phyloP scores from a whole-genome alignment of 2,888 invertebrate genomes.

The Dryobotodes eremita region DNA sequence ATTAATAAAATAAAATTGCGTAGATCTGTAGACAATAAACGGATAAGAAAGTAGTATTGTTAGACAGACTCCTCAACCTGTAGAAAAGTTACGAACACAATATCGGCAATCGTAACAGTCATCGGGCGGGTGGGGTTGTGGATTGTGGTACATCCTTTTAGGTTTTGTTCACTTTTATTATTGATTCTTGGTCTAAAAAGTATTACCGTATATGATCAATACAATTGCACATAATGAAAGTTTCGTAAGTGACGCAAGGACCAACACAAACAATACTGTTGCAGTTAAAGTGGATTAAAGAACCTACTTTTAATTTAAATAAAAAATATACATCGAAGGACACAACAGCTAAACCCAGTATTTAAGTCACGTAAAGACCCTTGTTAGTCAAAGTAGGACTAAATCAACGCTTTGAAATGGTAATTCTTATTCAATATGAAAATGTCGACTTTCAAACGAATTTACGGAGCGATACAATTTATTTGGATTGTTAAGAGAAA shows the following conservation, averaged over 20 bases:
- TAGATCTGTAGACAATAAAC: neutral
- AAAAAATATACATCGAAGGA: conserved; percentile 1
- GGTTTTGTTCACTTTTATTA: conserved; percentile 9
- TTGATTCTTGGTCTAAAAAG: neutral
- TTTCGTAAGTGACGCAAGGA: conserved; percentile 18
- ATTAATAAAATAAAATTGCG: conserved; percentile 36
- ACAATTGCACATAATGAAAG: conserved; percentile 8
- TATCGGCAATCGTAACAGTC: neutral
- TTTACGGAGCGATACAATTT: conserved; percentile 50
- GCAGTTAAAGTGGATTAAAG: conserved; percentile 13
- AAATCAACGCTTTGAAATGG: conserved; percentile 61
- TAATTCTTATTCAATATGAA: conserved; percentile 59
- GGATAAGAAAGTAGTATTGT: neutral
- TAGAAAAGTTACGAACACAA: neutral
- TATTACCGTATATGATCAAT: neutral
- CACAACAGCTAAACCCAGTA: conserved; percentile 20
- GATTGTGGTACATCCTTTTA: neutral
- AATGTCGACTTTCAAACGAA: conserved; percentile 21
- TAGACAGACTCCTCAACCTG: neutral
- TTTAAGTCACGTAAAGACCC: conserved; percentile 45
- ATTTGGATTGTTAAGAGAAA: conserved; percentile 40
- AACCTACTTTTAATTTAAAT: neutral
- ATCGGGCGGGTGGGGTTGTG: neutral
- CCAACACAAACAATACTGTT: neutral
- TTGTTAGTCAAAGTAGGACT: conserved; percentile 57